Conservation (phyloP, 2,888 invertebrate genomes). For the Drosophila meridionalis region DNA sequence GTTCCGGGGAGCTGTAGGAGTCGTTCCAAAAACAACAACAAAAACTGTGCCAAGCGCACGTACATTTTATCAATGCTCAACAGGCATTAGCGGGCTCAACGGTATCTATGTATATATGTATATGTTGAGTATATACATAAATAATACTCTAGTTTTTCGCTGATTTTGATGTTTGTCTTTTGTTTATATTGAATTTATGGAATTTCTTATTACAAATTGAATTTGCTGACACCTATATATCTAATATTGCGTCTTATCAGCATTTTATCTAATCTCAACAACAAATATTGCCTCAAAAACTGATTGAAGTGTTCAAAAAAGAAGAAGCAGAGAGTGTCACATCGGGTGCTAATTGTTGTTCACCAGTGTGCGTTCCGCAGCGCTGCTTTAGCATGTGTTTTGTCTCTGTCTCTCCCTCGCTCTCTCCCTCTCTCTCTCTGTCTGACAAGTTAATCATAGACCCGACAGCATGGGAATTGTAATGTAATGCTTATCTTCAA, state of each 20-base stretch:
- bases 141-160: not conserved
- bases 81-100: constrained; percentile 39
- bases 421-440: not conserved
- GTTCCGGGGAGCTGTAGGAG: not conserved
- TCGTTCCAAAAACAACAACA: not conserved
- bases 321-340: constrained; percentile 2
- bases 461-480: constrained; percentile 7
- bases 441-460: constrained; percentile 39
- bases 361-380: constrained; percentile 14
- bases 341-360: constrained; percentile 42
- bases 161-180: constrained; percentile 5
- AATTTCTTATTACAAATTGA: not conserved
- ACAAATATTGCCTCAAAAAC: constrained; percentile 12
- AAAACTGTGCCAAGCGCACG: constrained; percentile 47
- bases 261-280: constrained; percentile 29
- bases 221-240: not conserved
- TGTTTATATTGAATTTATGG: not conserved
- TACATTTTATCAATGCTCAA: constrained; percentile 62
- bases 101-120: constrained; percentile 14
- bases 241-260: constrained; percentile 7
- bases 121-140: not conserved
- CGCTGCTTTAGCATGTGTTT: constrained; percentile 20
- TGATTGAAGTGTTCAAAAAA: constrained; percentile 15
- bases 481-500: constrained; percentile 40
- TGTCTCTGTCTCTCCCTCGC: not conserved